Evolutionary conservation across 2,888 invertebrate genomes (phyloP), one percentile per base, ranked within the genome.

Genomic region (Cosmia pyralina): DNA sequence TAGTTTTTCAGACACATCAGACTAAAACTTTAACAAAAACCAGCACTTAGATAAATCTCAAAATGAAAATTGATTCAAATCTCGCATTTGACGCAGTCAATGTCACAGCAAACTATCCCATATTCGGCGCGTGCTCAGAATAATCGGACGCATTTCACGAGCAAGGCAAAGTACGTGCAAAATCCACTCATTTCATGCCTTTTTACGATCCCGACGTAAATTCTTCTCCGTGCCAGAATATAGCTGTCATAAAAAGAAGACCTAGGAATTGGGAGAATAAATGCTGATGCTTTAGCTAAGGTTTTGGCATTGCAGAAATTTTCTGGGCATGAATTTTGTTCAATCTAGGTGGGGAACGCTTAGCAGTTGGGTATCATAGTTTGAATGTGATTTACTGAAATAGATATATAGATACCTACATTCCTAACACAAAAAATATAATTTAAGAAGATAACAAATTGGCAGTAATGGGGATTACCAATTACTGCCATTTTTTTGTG

Each of bases 91-190:
- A 60, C 75, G 75, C 85, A 74, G 80, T 82, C 82, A 80, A 82
- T 86, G 85, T 82, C 86, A 84, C 79, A 60, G 72, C 78, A 78
- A 81, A 86, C 81, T 86, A 85, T 85, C 87, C 85, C 75, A 85
- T 86, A 83, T 85, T 71, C 65, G 62, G 75, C 44, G 75, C 86
- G 87, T 86, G 87, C 81, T 80, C 63, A 44, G 86, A 85, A 86
- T 86, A 62, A 71, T 76, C 83, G 65, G 3, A 68, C 38, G 75
- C 64, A 71, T 77, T 81, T 68, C 82, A 72, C 80, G 77, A 83
- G 53, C 72, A 66, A 72, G 50, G 69, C 72, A 75, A 65, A 79
- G 76, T 75, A 77, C 84, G 86, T 86, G 86, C 83, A 72, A 81
- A 85, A 85, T 82, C 83, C 74, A 79, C 85, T 85, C 85, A 85